phyloP scores from a whole-genome alignment of 2,113 vertebrate species.

The Murina feae region DNA sequence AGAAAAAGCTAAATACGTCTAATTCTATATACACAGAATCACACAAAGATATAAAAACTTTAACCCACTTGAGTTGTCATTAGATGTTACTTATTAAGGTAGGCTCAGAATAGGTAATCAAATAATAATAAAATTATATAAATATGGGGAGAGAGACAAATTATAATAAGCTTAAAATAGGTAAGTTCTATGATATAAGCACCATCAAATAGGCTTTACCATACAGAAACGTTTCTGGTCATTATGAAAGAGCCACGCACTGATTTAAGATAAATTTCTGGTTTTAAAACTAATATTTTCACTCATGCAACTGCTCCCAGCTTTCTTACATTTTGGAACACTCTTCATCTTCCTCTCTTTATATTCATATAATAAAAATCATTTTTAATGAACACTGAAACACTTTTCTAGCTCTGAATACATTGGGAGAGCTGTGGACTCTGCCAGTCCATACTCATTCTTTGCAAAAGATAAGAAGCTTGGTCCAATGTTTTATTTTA shows the following conservation, averaged over 20 bases:
- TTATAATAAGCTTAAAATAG: neutral
- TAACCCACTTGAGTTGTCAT: neutral
- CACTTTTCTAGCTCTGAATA: neutral
- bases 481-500: neutral
- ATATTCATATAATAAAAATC: neutral
- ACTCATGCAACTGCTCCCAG: neutral
- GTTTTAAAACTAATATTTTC: neutral
- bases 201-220: neutral
- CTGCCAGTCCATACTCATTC: neutral
- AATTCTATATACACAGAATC: neutral
- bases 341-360: neutral
- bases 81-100: slow-evolving; percentile 4
- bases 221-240: neutral
- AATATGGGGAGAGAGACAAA: neutral
- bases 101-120: neutral
- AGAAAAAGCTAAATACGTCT: neutral
- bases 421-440: neutral
- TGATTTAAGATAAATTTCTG: neutral
- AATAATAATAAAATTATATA: slow-evolving; percentile 3
- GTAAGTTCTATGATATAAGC: neutral
- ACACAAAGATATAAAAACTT: neutral
- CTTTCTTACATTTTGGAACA: neutral
- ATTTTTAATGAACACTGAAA: neutral
- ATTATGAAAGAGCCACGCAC: neutral
- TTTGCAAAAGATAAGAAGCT: neutral